Evolutionary conservation across 2,888 invertebrate species (phyloP).

Genomic region (Cantharis lateralis): DNA sequence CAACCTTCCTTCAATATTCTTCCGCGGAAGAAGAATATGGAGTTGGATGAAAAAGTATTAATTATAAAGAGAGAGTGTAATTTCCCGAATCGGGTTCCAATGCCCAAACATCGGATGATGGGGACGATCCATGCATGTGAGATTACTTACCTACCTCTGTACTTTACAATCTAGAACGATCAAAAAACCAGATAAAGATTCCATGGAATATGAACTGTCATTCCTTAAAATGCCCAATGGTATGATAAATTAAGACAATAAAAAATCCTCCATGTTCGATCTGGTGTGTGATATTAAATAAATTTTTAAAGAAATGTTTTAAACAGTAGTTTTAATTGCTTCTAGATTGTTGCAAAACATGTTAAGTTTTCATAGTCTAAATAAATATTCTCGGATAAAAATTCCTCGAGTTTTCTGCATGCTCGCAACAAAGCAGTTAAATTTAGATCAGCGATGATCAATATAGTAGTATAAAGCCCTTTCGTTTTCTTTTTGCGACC

Average conservation of each 20-base stretch:
- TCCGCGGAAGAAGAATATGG: not conserved
- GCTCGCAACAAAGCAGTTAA: not conserved
- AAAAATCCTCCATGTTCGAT: too few species aligned
- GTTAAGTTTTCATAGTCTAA: not conserved
- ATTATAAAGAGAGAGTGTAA: not conserved
- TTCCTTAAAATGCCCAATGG: too few species aligned
- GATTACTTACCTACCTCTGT: too few species aligned
- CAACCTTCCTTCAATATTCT: not conserved
- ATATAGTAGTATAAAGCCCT: not conserved
- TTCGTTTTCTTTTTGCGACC: not conserved
- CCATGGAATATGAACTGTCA: too few species aligned
- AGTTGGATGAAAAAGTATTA: not conserved
- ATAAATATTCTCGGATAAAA: not conserved
- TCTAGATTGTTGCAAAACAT: too few species aligned
- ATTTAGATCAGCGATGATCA: not conserved
- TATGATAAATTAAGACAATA: too few species aligned
- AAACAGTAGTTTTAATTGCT: too few species aligned
- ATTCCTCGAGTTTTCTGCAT: not conserved
- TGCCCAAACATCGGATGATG: not conserved
- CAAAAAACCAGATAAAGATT: too few species aligned
- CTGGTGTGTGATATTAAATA: too few species aligned
- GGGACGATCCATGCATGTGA: too few species aligned
- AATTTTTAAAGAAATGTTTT: too few species aligned
- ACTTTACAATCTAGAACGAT: too few species aligned
- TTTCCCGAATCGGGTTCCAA: not conserved